Percentiles rank a stretch among this genome's conserved stretches.
Conservation (phyloP, 2,888 invertebrate genomes). For the Netelia melanura region DNA sequence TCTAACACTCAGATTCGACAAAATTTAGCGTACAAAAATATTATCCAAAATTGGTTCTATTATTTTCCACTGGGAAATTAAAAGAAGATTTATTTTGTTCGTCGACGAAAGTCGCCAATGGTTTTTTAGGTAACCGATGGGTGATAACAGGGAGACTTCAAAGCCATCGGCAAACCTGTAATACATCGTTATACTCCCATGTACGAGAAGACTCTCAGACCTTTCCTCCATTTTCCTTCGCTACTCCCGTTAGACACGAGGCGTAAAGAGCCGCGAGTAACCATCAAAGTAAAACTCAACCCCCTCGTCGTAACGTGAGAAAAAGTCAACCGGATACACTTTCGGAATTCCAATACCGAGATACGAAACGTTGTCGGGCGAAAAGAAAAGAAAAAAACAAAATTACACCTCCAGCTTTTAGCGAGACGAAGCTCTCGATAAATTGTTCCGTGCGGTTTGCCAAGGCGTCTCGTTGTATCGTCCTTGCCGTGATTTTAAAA, state of each 20-base stretch:
- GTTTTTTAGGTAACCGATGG: slow-evolving; percentile 17
- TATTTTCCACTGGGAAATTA: neutral
- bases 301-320: slow-evolving; percentile 53
- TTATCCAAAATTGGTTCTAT: slow-evolving; percentile 6
- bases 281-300: slow-evolving; percentile 66
- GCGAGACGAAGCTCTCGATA: slow-evolving; percentile 42
- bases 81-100: slow-evolving; percentile 10
- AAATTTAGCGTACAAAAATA: neutral
- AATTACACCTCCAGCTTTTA: slow-evolving; percentile 48
- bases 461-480: slow-evolving; percentile 41
- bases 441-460: slow-evolving; percentile 63
- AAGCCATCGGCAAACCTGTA: slow-evolving; percentile 22
- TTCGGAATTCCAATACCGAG: slow-evolving; percentile 77
- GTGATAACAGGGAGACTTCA: slow-evolving; percentile 31
- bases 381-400: slow-evolving; percentile 53
- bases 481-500: slow-evolving; percentile 70
- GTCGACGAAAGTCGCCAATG: neutral
- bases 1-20: too few species aligned
- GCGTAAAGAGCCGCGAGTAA: slow-evolving; percentile 40
- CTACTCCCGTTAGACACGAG: slow-evolving; percentile 1
- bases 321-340: slow-evolving; percentile 69
- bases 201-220: slow-evolving; percentile 7
- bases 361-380: slow-evolving; percentile 63
- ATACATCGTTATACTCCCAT: slow-evolving; percentile 11
- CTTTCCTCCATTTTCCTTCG: slow-evolving; percentile 19